These are phyloP conservation scores for Chaetura pelagica DNA, from an alignment of 2,113 vertebrate genomes.

Conservation along the genomic window DNA sequence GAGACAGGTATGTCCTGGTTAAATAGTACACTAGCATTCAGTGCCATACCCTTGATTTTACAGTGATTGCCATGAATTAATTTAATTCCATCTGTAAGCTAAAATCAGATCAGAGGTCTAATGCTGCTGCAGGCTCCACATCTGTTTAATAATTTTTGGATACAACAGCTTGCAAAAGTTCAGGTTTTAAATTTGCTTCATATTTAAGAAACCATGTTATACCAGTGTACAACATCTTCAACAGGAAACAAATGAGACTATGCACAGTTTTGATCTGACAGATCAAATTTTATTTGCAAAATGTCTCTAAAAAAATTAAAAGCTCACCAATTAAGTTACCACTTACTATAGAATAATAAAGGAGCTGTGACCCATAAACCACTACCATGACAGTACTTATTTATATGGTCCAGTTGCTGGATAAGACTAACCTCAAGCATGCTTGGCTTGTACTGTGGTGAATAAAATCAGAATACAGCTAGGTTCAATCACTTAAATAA, in stretches of 20 bases:
- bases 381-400: not conserved
- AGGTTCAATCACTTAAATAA: not conserved
- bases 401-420: not conserved
- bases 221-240: not conserved
- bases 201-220: constrained; percentile 65
- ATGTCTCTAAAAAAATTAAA: not conserved
- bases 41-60: constrained; percentile 71
- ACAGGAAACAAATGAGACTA: not conserved
- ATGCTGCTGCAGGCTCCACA: constrained; percentile 75
- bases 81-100: constrained; percentile 78
- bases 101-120: constrained; percentile 80
- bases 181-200: constrained; percentile 71
- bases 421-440: not conserved
- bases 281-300: not conserved
- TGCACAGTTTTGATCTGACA: not conserved
- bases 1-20: constrained; percentile 61
- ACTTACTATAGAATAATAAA: not conserved
- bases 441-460: not conserved
- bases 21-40: constrained; percentile 53
- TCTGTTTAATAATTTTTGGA: constrained; percentile 79
- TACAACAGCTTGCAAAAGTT: constrained; percentile 74
- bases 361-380: not conserved
- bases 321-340: not conserved
- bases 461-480: not conserved
- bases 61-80: constrained; percentile 69